Conservation (phyloP, 2,888 invertebrate genomes). For the Ormyrus nitidulus region DNA sequence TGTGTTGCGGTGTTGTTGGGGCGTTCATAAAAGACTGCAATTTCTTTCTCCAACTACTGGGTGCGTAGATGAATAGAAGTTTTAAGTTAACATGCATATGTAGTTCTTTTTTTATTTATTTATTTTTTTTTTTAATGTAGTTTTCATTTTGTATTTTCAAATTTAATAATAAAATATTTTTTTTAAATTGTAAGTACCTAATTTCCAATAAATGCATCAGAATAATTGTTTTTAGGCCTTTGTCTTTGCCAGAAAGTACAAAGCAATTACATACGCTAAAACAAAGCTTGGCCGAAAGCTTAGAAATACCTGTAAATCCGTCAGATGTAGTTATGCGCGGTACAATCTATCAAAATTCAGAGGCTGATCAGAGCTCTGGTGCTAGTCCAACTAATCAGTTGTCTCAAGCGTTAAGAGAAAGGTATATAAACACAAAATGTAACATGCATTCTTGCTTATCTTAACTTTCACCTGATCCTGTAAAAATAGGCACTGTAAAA, state of each 20-base stretch:
- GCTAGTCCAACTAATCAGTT: constrained; percentile 68
- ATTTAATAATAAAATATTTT: neutral
- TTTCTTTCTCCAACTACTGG: constrained; percentile 71
- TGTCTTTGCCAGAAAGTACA: constrained; percentile 70
- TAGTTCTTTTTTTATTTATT: constrained; percentile 1
- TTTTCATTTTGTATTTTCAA: constrained; percentile 31
- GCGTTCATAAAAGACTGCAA: constrained; percentile 78
- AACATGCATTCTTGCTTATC: no score
- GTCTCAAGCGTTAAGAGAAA: constrained; percentile 70
- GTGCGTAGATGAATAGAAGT: constrained; percentile 31
- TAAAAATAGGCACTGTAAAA: no score
- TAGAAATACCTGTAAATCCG: constrained; percentile 71
- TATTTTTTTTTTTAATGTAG: constrained; percentile 14
- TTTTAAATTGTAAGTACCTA: neutral
- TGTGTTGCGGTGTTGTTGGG: constrained; percentile 77
- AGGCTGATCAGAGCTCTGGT: constrained; percentile 68
- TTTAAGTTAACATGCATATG: neutral
- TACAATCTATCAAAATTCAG: constrained; percentile 70
- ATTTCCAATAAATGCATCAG: neutral
- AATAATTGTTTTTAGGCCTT: constrained; percentile 63
- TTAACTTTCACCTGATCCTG: no score
- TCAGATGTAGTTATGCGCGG: constrained; percentile 71
- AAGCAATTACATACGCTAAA: constrained; percentile 68
- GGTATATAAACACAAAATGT: constrained; percentile 60
- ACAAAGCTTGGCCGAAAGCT: constrained; percentile 66